phyloP scores from a whole-genome alignment of 1,140 invertebrate species.

The Sweltsa coloradensis region DNA sequence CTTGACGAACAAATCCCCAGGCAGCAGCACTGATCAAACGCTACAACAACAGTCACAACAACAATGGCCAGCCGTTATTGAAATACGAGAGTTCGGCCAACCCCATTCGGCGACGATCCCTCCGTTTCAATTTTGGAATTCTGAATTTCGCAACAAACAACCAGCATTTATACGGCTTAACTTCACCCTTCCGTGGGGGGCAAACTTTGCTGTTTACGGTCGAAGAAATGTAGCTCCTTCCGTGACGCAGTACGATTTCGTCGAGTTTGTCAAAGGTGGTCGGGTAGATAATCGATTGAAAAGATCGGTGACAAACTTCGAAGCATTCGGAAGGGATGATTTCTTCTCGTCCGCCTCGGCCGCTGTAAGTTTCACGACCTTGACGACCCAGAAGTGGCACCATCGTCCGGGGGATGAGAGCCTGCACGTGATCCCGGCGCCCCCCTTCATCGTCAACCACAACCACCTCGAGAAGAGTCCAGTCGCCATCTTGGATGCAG shows the following conservation, averaged over 20 bases:
- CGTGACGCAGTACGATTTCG: conserved; percentile 91
- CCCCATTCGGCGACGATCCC: conserved; percentile 69
- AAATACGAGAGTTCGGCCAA: conserved; percentile 67
- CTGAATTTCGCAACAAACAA: conserved; percentile 78
- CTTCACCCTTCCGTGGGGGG: conserved; percentile 77
- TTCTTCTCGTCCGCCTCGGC: conserved; percentile 20
- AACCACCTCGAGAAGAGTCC: conserved; percentile 14
- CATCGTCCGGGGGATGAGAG: background rate
- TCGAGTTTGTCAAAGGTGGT: conserved; percentile 78
- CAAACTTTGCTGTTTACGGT: conserved; percentile 88
- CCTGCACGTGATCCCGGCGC: conserved; percentile 10
- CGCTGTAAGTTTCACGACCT: conserved; percentile 29
- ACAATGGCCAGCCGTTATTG: conserved; percentile 66
- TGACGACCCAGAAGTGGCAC: conserved; percentile 10
- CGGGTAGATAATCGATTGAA: conserved; percentile 61
- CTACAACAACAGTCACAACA: conserved; percentile 13
- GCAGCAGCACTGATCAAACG: background rate
- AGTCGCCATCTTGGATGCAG: too few species aligned
- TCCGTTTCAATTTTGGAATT: conserved; percentile 83
- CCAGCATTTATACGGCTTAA: conserved; percentile 81
- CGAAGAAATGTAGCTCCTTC: conserved; percentile 83
- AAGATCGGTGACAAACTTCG: conserved; percentile 18
- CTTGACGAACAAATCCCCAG: background rate
- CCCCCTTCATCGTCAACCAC: conserved; percentile 12
- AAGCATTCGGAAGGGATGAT: background rate